Conservation (phyloP, 2,113 vertebrate species). For the Phaethornis superciliosus region DNA sequence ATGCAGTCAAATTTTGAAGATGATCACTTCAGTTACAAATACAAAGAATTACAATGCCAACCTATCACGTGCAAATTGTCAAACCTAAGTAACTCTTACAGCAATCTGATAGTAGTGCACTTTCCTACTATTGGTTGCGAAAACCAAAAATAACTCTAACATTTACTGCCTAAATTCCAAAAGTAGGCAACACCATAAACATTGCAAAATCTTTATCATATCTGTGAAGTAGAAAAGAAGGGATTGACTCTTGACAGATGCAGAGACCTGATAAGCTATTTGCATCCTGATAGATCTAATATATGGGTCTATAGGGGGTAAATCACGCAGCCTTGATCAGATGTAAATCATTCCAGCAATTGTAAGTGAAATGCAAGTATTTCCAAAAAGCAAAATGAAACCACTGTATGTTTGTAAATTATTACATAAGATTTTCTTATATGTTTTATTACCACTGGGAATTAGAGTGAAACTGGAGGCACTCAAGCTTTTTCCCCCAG, state of each 20-base stretch:
- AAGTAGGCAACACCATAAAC: not conserved
- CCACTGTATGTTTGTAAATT: not conserved
- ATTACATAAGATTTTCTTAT: not conserved
- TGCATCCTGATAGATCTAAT: not conserved
- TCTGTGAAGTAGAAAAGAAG: not conserved
- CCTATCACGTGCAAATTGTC: not conserved
- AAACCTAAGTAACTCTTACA: not conserved
- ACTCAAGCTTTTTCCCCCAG: not conserved
- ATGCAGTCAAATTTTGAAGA: slow-evolving; percentile 13
- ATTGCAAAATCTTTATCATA: not conserved
- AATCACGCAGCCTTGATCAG: not conserved
- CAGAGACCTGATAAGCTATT: not conserved
- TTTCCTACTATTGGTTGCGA: not conserved
- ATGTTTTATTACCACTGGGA: not conserved
- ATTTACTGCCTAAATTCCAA: slow-evolving; percentile 9
- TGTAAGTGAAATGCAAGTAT: not conserved
- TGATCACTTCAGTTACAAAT: slow-evolving; percentile 16
- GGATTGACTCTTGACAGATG: not conserved
- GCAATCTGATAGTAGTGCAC: not conserved
- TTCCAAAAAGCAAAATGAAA: slow-evolving; percentile 14
- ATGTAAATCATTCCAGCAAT: not conserved
- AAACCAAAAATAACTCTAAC: not conserved
- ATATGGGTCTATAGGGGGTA: not conserved
- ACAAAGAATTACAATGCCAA: not conserved
- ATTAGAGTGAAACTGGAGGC: not conserved